phyloP scores from a whole-genome alignment of 2,888 invertebrate genomes.

The Capitulum mitella region DNA sequence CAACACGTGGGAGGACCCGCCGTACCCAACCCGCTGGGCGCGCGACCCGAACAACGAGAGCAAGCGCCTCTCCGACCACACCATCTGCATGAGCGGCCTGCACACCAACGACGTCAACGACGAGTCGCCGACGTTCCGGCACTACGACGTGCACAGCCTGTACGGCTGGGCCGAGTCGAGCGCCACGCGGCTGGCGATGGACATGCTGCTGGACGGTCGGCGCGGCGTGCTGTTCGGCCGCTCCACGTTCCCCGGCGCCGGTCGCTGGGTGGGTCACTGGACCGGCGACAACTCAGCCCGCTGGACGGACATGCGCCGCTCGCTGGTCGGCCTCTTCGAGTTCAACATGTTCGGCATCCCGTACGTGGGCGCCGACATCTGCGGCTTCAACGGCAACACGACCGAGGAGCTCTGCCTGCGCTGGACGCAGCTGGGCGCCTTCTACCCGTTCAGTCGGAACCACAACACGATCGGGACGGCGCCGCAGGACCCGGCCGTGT shows the following conservation, averaged over 20 bases:
- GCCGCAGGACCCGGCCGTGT: conserved; percentile 34
- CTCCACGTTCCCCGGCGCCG: conserved; percentile 36
- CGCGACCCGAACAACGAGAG: background rate
- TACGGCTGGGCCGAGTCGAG: conserved; percentile 39
- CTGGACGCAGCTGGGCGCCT: conserved; percentile 48
- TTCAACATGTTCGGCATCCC: conserved; percentile 73
- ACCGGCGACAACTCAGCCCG: conserved; percentile 56
- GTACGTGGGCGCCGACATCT: conserved; percentile 62
- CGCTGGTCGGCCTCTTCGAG: conserved; percentile 52
- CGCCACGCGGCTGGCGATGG: conserved; percentile 34
- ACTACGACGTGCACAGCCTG: conserved; percentile 41
- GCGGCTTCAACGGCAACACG: conserved; percentile 45
- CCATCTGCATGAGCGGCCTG: conserved; percentile 33
- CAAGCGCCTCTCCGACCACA: conserved; percentile 31
- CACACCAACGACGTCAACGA: conserved; percentile 36
- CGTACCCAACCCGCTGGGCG: conserved; percentile 48
- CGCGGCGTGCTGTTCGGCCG: conserved; percentile 34
- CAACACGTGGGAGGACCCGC: conserved; percentile 56
- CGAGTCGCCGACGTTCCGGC: conserved; percentile 23
- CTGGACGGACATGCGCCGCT: conserved; percentile 31
- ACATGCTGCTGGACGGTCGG: conserved; percentile 27
- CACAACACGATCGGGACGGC: conserved; percentile 29
- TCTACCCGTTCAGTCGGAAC: conserved; percentile 43
- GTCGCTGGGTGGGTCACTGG: conserved; percentile 68
- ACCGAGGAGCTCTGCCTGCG: conserved; percentile 46